These are phyloP conservation scores for Holacanthus passer DNA, from an alignment of 2,113 vertebrate genomes.

Conservation along the genomic window DNA sequence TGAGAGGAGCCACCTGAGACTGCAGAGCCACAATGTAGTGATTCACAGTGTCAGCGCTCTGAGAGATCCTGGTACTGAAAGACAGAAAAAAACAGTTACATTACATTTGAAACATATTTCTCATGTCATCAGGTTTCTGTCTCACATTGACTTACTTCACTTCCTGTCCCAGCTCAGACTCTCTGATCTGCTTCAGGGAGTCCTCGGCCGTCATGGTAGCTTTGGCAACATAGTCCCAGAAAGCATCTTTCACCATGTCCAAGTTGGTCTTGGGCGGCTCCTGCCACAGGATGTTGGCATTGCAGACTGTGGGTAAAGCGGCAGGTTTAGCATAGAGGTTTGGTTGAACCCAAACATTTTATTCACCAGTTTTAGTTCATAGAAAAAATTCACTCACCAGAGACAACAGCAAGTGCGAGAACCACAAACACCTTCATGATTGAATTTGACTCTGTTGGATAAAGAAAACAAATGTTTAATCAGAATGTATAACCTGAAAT, in stretches of 20 bases:
- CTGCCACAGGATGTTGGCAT: conserved; percentile 78
- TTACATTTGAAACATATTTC: background rate
- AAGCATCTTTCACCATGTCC: conserved; percentile 78
- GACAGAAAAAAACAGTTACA: background rate
- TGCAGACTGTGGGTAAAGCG: conserved; percentile 63
- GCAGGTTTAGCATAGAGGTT: background rate
- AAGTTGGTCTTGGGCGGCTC: conserved; percentile 72
- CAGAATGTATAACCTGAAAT: background rate
- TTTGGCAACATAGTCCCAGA: conserved; percentile 80
- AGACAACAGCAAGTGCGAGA: conserved; percentile 65
- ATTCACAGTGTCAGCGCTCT: conserved; percentile 45
- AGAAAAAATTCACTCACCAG: conserved; percentile 64
- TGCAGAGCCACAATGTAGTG: conserved; percentile 43
- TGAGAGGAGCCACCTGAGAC: conserved; percentile 46
- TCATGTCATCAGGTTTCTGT: background rate
- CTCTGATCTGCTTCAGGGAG: conserved; percentile 68
- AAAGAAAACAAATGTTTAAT: background rate
- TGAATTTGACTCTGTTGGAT: conserved; percentile 12
- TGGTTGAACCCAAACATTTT: background rate
- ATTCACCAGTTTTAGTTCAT: background rate
- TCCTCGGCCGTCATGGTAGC: conserved; percentile 76
- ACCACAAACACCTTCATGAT: conserved; percentile 77
- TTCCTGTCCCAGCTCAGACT: conserved; percentile 77
- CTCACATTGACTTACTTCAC: conserved; percentile 63
- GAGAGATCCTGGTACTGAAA: conserved; percentile 46